Evolutionary conservation across 53 echinoderm and acorn worm species (phyloP), one percentile per base, ranked within the genome.

Genomic region (Paelopatides confundens): DNA sequence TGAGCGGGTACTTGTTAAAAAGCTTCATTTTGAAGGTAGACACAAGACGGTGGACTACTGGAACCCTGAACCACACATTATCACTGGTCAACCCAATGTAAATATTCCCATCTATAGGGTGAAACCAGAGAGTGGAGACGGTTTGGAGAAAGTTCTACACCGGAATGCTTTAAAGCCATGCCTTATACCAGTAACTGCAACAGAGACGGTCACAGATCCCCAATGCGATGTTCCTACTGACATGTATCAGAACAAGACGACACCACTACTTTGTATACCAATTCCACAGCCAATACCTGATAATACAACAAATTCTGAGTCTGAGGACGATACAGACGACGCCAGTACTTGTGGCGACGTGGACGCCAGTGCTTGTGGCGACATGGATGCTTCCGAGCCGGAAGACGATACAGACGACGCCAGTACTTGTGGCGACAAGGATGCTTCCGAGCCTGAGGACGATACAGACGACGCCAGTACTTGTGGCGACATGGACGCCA

Each of bases 11-110:
- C 48, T 79, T 3, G 30, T 79, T 9, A 48, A 26, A 27, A 79
- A 34, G 17, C 30, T 31, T 2, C 38, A 52, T 51, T 79, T 71
- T 39, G 26, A 34, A 29, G 81, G 81, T 10, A 49, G 81, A 52
- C 53, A 53, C 18, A 53, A 53, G 53, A 53, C 53, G 1, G 53
- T 53, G 53, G 53, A 53, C 18, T 53, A 30, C 17, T 79, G 81
- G 81, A 51, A 79, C 48, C 81, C 81, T 0, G 21, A 49, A 0
- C 81, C 81, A 9, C 35, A 79, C 38, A 71, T 71, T 31, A 14
- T 71, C 3, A 23, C 34, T 14, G 40, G 38, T 0, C 71, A 71
- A 37, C 71, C 71, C 14, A 71, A 34, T 37, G 29, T 66, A 4
- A 66, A 66, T n/a, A 4, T 53, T 18, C 53, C 53, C 11, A n/a